Percentiles rank a stretch among this genome's conserved stretches.
Conservation (phyloP, 2,113 vertebrate species). For the Cephalophus harveyi region DNA sequence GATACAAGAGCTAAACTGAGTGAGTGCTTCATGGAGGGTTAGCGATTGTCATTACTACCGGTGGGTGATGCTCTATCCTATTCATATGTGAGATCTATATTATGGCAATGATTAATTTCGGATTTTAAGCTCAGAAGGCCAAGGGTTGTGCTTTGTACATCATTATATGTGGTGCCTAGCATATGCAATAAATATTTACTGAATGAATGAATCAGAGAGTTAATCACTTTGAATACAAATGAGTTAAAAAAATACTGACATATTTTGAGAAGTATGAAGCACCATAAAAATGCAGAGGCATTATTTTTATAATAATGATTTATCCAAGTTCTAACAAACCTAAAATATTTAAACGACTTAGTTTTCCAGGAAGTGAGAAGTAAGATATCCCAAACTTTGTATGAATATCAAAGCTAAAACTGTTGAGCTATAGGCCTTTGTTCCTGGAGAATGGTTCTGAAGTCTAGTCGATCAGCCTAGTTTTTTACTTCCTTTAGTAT, state of each 20-base stretch:
- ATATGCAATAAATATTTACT: neutral
- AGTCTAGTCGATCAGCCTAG: neutral
- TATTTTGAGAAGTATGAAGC: neutral
- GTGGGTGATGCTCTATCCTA: neutral
- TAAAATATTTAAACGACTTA: neutral
- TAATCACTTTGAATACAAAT: neutral
- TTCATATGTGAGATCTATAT: neutral
- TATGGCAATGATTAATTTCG: neutral
- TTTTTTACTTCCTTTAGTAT: neutral
- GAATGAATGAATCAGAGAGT: neutral
- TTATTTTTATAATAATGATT: neutral
- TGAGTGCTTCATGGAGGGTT: neutral
- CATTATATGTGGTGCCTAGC: neutral
- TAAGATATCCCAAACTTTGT: neutral
- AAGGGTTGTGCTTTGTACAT: neutral
- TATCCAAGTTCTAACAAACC: neutral
- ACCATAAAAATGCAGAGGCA: neutral
- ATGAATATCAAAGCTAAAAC: neutral
- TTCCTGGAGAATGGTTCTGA: neutral
- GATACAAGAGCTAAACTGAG: neutral
- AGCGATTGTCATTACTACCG: neutral
- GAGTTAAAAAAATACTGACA: neutral
- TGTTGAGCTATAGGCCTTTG: neutral
- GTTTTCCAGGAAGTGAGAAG: neutral
- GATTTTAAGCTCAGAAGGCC: conserved; percentile 7